Base-by-base conservation (phyloP, 2,797 vertebrate species). In the Karalla daura region DNA sequence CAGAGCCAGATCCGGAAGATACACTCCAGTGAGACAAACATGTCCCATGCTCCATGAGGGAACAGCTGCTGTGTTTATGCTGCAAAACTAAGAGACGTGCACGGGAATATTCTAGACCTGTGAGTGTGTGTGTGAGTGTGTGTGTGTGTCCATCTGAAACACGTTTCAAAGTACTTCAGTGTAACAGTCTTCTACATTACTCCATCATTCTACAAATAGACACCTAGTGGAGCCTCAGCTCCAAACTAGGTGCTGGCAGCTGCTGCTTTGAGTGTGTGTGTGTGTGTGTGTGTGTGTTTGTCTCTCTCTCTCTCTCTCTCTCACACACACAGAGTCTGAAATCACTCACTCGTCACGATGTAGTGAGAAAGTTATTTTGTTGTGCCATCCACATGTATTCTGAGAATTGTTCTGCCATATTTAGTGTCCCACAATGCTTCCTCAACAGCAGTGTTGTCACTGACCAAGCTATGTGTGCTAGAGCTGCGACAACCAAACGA, bases 191-290 rank as follows among this genome's bases (percentile, higher is more conserved):
- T 62, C 77, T 40, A 70, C 76, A 84, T 63, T 50, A 84, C 92
- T 86, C 63, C 71, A 80, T 84, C 68, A 53, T 83, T 93, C 93
- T 91, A 93, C 93, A 95, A 95, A 95, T 91, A 95, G 93, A 92
- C 33, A 44, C 32, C 43, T 71, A n/a, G 71, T 71, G 75, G 80
- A 85, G 89, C 83, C 89, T 76, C 53, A 78, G 85, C 87, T 89
- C 94, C 93, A 95, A 94, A 95, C 80, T 91, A 94, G 93, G 93
- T 64, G 74, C 86, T 84, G 86, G 91, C 94, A 93, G 94, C 92
- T 94, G 94, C 89, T 78, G 73, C 64, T 79, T 43, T 67, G n/a
- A n/a, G 75, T 78, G 81, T 77, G 47, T 77, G 54, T 73, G 59
- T 30, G 17, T 67, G 41, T 68, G 18, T 40, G 13, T 56, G 2